These are phyloP conservation scores for Brevimyrus niger DNA, from an alignment of 2,113 vertebrate genomes.

Conservation along the genomic window DNA sequence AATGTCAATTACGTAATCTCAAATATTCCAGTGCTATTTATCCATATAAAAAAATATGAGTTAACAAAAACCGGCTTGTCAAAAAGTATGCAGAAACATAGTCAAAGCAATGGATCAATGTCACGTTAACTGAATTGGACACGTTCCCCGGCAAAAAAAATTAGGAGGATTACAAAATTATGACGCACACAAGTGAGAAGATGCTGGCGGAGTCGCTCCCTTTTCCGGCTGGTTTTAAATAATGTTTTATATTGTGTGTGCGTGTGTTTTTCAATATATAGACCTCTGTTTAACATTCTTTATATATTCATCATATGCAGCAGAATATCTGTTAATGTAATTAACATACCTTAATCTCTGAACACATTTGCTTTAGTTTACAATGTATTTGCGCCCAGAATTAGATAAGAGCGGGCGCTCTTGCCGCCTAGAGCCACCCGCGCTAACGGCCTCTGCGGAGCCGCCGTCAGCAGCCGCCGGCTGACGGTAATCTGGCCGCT, in stretches of 20 bases:
- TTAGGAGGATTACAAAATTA: not conserved
- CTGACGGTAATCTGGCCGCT: not conserved
- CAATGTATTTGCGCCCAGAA: constrained; percentile 3
- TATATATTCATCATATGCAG: not conserved
- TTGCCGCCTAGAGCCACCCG: not conserved
- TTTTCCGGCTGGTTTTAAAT: not conserved
- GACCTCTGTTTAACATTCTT: not conserved
- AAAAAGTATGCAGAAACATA: not conserved
- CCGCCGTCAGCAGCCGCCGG: not conserved
- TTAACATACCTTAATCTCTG: constrained; percentile 12
- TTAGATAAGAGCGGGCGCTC: not conserved
- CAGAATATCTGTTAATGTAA: constrained; percentile 1
- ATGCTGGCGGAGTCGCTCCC: not conserved
- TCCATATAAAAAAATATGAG: not conserved
- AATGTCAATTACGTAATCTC: not conserved
- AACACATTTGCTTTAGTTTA: constrained; percentile 15
- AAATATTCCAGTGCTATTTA: not conserved
- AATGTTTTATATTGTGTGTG: not conserved
- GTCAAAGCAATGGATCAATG: not conserved
- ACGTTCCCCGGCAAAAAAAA: not conserved
- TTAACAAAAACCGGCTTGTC: not conserved
- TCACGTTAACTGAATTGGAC: not conserved
- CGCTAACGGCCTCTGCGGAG: not conserved
- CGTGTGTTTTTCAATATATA: not conserved
- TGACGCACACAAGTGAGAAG: not conserved